phyloP scores from a whole-genome alignment of 2,888 invertebrate genomes.

The Athetis lepigone region DNA sequence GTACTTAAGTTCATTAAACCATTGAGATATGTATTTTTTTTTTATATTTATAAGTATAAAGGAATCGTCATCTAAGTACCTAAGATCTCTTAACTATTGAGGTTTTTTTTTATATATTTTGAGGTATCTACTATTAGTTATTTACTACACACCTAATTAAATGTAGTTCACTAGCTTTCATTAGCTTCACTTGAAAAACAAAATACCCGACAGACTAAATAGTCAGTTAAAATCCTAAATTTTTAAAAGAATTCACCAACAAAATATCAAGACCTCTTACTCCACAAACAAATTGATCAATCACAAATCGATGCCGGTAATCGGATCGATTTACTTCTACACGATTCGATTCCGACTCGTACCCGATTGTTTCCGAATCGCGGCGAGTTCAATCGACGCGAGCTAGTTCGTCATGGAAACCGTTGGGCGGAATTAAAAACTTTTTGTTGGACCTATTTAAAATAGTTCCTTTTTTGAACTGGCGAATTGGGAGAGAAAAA shows the following conservation, averaged over 20 bases:
- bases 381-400: constrained; percentile 78
- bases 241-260: neutral
- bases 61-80: too few species aligned
- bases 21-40: too few species aligned
- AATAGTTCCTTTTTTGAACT: constrained; percentile 53
- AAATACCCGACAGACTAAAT: too few species aligned
- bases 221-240: neutral
- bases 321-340: constrained; percentile 79
- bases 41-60: too few species aligned
- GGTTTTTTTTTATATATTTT: neutral
- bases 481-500: constrained; percentile 32
- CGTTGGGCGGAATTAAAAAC: constrained; percentile 69
- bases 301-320: constrained; percentile 82
- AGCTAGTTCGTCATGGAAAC: constrained; percentile 80
- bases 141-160: too few species aligned
- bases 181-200: too few species aligned
- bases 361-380: constrained; percentile 76
- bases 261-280: constrained; percentile 53
- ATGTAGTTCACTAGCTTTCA: too few species aligned
- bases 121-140: too few species aligned
- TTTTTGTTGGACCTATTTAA: constrained; percentile 64
- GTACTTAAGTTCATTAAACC: too few species aligned
- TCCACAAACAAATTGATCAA: constrained; percentile 66
- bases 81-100: neutral
- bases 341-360: constrained; percentile 82